phyloP scores from a whole-genome alignment of 2,888 invertebrate genomes.

The Xestia xanthographa region DNA sequence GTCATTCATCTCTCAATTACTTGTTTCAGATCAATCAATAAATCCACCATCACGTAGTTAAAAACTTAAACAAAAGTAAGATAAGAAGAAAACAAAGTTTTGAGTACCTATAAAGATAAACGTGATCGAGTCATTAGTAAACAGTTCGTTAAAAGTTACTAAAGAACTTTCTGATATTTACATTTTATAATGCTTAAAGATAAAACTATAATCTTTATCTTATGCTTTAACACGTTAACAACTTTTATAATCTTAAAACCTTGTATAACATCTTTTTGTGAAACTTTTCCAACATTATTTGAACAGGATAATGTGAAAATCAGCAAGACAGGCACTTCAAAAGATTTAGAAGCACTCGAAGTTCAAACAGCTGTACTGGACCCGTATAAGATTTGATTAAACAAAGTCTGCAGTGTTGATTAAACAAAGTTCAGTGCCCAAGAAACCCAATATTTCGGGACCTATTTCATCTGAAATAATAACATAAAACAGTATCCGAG shows the following conservation, averaged over 20 bases:
- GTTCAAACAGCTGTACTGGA: constrained; percentile 41
- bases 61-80: constrained; percentile 13
- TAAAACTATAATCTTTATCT: constrained; percentile 45
- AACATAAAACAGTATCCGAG: constrained; percentile 56
- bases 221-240: constrained; percentile 18
- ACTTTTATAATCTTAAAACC: constrained; percentile 29
- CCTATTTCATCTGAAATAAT: constrained; percentile 56
- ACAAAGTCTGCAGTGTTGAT: constrained; percentile 54
- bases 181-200: constrained; percentile 42
- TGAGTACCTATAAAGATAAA: constrained; percentile 29
- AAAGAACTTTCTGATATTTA: constrained; percentile 36
- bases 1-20: constrained; percentile 5
- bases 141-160: constrained; percentile 58
- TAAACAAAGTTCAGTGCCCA: constrained; percentile 52
- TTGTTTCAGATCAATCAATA: not conserved
- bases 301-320: constrained; percentile 44
- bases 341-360: constrained; percentile 41
- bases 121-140: constrained; percentile 53
- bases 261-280: constrained; percentile 41
- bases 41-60: constrained; percentile 8
- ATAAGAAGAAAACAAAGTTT: constrained; percentile 42
- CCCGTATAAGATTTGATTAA: constrained; percentile 62
- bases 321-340: constrained; percentile 53
- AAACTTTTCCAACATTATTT: constrained; percentile 53
- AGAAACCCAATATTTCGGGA: constrained; percentile 52